Evolutionary conservation across 2,888 invertebrate species (phyloP), one percentile per base, ranked within the genome.

Genomic region (Laothoe populi): DNA sequence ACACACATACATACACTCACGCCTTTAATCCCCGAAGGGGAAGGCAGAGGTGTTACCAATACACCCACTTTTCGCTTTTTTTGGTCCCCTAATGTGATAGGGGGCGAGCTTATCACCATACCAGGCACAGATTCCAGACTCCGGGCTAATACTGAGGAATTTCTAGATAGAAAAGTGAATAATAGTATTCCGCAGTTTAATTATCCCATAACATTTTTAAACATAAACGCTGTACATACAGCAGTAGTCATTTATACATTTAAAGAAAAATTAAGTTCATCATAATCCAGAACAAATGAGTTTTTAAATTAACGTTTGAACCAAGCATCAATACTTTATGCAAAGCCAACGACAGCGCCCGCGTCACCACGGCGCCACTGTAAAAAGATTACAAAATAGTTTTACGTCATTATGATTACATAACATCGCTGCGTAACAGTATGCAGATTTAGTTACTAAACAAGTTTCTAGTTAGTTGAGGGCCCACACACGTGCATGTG

Each of bases 401-500:
- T 49, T 53, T 53, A 53, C 49, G 53, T 61, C 49, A 61, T 49
- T 31, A 53, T 24, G 35, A 61, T 61, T 61, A 61, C 57, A 45
- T 57, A 61, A 61, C 38, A 5, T 40, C n/a, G 68, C 70, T 68
- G 69, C 60, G 64, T 68, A 66, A 60, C 66, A 66, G 70, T 77
- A 75, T 77, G 77, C 69, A 74, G 73, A 77, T 75, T 73, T 63
- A 68, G 75, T 70, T 67, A 75, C 70, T 71, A 76, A 75, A 75
- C 77, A 63, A 73, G 77, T 77, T 74, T 72, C 69, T 75, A 73
- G 73, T 72, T 72, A 69, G 66, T 68, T 66, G 68, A 69, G 68
- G 68, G 75, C 69, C 71, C 78, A 69, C 74, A 77, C 75, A 74
- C 75, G 70, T 71, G 75, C 75, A 74, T 68, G 75, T 69, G 68